Conservation (phyloP, 2,113 vertebrate genomes). For the Pardalotus punctatus region DNA sequence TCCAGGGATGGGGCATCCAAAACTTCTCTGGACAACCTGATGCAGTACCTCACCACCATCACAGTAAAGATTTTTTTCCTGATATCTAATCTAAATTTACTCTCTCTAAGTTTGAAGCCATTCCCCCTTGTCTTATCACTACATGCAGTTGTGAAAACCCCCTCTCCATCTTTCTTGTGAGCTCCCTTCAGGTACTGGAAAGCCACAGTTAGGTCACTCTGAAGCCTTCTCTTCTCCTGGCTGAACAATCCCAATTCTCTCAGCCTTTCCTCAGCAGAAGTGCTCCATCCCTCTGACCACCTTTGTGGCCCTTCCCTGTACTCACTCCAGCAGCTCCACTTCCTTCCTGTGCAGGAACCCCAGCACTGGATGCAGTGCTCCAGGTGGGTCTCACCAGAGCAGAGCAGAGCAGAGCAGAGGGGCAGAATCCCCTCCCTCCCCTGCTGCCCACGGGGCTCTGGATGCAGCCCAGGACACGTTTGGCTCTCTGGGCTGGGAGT, state of each 20-base stretch:
- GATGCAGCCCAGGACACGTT: not conserved
- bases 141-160: not conserved
- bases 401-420: not conserved
- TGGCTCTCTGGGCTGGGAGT: not conserved
- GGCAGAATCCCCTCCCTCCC: not conserved
- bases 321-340: rapidly evolving
- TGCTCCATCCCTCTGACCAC: not conserved
- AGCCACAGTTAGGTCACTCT: no score
- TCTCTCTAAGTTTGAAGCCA: not conserved
- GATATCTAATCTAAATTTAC: not conserved
- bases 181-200: not conserved
- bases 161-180: not conserved
- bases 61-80: not conserved
- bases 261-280: not conserved
- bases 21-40: not conserved
- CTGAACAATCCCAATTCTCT: not conserved
- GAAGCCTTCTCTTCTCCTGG: not conserved
- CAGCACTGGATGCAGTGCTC: not conserved
- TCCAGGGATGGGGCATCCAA: not conserved
- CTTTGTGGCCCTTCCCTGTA: not conserved
- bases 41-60: rapidly evolving
- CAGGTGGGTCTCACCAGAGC: not conserved
- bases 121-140: not conserved
- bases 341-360: not conserved
- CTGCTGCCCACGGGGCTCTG: not conserved